phyloP scores from a whole-genome alignment of 2,113 vertebrate genomes.

The Cephalopterus ornatus region DNA sequence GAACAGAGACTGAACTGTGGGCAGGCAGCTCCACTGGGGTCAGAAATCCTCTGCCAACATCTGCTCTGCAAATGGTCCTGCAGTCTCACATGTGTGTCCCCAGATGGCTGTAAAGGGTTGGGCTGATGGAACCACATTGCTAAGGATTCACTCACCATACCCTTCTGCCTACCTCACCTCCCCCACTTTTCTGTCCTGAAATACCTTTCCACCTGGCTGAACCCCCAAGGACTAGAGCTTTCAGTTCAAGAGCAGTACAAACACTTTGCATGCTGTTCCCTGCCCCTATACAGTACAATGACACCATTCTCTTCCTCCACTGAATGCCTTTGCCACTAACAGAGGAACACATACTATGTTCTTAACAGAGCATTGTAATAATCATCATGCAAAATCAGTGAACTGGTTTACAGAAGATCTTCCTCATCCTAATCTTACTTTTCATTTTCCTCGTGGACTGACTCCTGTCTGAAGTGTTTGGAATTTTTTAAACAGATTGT shows the following conservation, averaged over 20 bases:
- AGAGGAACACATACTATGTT: background rate
- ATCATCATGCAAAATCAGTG: background rate
- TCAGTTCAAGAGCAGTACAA: background rate
- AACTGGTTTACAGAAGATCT: background rate
- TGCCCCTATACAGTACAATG: background rate
- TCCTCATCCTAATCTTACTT: background rate
- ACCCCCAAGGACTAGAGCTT: background rate
- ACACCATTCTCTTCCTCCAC: background rate
- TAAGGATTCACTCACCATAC: background rate
- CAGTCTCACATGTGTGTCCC: background rate
- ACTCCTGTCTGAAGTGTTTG: background rate
- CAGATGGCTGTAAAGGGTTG: background rate
- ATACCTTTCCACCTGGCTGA: constrained; percentile 2
- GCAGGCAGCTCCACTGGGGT: background rate
- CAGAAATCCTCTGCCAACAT: constrained; percentile 28
- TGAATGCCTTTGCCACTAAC: background rate
- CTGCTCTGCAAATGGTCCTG: constrained; percentile 36
- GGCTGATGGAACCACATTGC: background rate
- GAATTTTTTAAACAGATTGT: background rate
- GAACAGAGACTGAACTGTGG: constrained; percentile 8
- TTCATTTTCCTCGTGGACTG: background rate
- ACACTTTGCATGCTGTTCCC: background rate
- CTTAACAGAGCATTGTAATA: background rate
- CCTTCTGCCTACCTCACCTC: background rate
- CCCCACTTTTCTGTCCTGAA: background rate